Evolutionary conservation across 2,113 vertebrate species (phyloP).

Genomic region (Chunga burmeisteri): DNA sequence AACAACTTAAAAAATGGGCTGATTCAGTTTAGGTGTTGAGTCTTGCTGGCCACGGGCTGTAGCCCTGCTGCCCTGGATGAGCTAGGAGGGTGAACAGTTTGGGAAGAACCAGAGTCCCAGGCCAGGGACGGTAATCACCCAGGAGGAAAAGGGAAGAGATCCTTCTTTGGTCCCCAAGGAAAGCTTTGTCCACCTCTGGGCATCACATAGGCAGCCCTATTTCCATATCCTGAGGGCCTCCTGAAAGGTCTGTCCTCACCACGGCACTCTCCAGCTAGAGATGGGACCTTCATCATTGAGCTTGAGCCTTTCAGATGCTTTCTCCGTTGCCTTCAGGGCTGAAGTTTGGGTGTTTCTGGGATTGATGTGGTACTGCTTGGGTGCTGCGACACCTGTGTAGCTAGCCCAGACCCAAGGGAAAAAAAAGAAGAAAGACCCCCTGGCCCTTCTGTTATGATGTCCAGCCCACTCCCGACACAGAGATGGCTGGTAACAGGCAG

Average conservation of each 20-base stretch:
- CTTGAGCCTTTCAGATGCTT: not conserved
- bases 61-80: not conserved
- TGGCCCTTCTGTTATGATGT: not conserved
- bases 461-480: not conserved
- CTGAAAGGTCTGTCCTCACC: not conserved
- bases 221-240: not conserved
- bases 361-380: not conserved
- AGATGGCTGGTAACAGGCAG: not conserved
- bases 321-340: not conserved
- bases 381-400: rapidly evolving
- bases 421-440: not conserved
- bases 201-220: not conserved
- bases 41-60: not conserved
- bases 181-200: not conserved
- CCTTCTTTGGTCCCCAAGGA: not conserved
- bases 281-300: not conserved
- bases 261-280: not conserved
- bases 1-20: not conserved
- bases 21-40: not conserved
- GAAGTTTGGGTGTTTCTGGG: not conserved
- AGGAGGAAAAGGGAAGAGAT: not conserved
- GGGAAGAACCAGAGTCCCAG: not conserved
- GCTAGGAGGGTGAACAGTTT: not conserved
- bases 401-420: not conserved
- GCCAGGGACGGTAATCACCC: not conserved